Evolutionary conservation across 2,888 invertebrate genomes (phyloP).

Genomic region (Lasioglossum villosulum): DNA sequence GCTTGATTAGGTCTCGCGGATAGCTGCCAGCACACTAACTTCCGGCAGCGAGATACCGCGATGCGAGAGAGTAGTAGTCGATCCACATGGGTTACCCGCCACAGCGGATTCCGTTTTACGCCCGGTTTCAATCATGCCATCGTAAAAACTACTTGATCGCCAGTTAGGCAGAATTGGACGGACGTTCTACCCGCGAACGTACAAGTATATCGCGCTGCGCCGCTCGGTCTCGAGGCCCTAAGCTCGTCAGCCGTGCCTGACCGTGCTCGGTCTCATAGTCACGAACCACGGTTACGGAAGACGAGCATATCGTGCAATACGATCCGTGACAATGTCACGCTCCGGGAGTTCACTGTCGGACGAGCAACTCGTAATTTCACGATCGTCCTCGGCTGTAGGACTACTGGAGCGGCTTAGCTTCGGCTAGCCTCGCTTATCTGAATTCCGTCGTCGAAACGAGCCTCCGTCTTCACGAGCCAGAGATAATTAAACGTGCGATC

Average conservation of each 20-base stretch:
- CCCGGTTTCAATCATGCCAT: conserved; percentile 31
- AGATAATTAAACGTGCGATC: conserved; percentile 29
- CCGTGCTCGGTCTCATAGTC: conserved; percentile 55
- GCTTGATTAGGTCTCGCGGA: neutral
- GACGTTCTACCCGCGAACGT: conserved; percentile 34
- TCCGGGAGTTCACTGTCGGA: conserved; percentile 68
- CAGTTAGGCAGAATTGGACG: conserved; percentile 36
- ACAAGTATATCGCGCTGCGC: neutral
- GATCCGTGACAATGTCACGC: conserved; percentile 74
- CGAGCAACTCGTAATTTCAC: conserved; percentile 34
- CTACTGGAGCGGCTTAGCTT: conserved; percentile 17
- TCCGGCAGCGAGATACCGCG: neutral
- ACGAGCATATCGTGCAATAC: conserved; percentile 70
- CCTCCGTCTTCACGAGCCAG: neutral
- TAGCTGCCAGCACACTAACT: conserved; percentile 2
- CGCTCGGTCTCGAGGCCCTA: neutral
- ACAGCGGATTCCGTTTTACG: conserved; percentile 21
- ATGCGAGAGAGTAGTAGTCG: neutral
- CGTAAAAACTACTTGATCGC: conserved; percentile 49
- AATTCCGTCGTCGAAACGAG: conserved; percentile 6
- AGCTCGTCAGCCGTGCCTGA: conserved; percentile 47
- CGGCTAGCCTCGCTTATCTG: conserved; percentile 10
- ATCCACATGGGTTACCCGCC: neutral
- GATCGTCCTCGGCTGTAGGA: neutral
- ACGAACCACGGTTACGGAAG: conserved; percentile 57